Evolutionary conservation across 1,140 invertebrate species (phyloP).

Genomic region (Drosophila nigromelanica): DNA sequence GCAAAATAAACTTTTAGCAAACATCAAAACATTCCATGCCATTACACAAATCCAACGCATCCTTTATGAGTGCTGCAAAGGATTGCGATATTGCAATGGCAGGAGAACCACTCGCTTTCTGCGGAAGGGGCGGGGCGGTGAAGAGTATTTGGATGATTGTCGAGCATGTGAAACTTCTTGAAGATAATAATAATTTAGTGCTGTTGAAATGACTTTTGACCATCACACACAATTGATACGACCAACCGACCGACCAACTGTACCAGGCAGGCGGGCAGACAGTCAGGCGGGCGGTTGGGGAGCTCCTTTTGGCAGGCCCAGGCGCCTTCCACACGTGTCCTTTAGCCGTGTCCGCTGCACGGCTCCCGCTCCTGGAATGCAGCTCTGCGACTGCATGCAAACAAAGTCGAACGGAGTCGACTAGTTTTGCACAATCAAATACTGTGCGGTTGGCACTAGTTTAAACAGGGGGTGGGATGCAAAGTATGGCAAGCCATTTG

Average conservation of each 20-base stretch:
- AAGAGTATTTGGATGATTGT: slow-evolving; percentile 73
- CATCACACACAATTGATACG: slow-evolving; percentile 84
- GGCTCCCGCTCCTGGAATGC: slow-evolving; percentile 55
- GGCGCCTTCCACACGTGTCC: slow-evolving; percentile 56
- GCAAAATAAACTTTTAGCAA: slow-evolving; percentile 50
- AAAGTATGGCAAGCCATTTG: slow-evolving; percentile 38
- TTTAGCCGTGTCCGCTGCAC: slow-evolving; percentile 4
- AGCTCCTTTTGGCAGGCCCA: neutral
- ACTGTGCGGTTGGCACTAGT: neutral
- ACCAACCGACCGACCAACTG: slow-evolving; percentile 22
- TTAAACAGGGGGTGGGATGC: too few relatives aligned
- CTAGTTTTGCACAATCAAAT: slow-evolving; percentile 64
- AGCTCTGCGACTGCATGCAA: slow-evolving; percentile 49
- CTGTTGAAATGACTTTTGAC: slow-evolving; percentile 84
- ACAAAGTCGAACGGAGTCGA: slow-evolving; percentile 62
- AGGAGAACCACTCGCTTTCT: neutral
- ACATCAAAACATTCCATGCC: slow-evolving; percentile 77
- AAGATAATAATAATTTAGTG: slow-evolving; percentile 84
- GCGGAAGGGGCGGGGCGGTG: slow-evolving; percentile 8
- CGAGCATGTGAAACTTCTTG: slow-evolving; percentile 83
- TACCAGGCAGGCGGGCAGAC: neutral
- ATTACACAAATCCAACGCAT: slow-evolving; percentile 72
- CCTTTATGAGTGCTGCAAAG: slow-evolving; percentile 61
- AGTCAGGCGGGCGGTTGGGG: too few relatives aligned
- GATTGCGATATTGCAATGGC: neutral